phyloP scores from a whole-genome alignment of 1,140 invertebrate genomes.

The Zophobas atratus region DNA sequence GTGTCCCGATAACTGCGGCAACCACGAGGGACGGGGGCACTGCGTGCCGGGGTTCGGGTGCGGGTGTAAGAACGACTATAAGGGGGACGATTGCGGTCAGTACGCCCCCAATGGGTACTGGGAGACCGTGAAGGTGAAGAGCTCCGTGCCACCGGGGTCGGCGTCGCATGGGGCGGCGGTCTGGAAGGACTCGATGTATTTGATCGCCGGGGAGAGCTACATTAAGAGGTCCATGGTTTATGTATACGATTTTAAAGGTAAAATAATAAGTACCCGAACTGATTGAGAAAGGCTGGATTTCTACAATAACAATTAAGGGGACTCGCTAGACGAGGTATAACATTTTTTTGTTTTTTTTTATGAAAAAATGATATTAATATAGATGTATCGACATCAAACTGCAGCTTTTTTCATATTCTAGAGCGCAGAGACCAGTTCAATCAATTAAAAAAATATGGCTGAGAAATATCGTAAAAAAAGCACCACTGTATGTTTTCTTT shows the following conservation, averaged over 20 bases:
- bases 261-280: background rate
- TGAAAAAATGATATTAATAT: no score
- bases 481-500: no score
- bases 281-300: no score
- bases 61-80: constrained; percentile 68
- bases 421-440: no score
- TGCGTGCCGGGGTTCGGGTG: constrained; percentile 68
- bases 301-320: no score
- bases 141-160: constrained; percentile 76
- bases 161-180: constrained; percentile 87
- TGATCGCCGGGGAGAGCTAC: constrained; percentile 88
- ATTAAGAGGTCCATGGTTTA: constrained; percentile 76
- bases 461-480: no score
- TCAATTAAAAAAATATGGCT: no score
- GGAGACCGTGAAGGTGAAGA: constrained; percentile 73
- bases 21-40: constrained; percentile 66
- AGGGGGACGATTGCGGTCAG: constrained; percentile 87
- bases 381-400: no score
- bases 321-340: no score
- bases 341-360: no score
- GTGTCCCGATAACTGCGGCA: constrained; percentile 87
- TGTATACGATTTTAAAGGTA: constrained; percentile 82
- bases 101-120: constrained; percentile 78
- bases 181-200: constrained; percentile 84
- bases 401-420: no score